Conservation (phyloP, 2,888 invertebrate species). For the Archips xylosteana region DNA sequence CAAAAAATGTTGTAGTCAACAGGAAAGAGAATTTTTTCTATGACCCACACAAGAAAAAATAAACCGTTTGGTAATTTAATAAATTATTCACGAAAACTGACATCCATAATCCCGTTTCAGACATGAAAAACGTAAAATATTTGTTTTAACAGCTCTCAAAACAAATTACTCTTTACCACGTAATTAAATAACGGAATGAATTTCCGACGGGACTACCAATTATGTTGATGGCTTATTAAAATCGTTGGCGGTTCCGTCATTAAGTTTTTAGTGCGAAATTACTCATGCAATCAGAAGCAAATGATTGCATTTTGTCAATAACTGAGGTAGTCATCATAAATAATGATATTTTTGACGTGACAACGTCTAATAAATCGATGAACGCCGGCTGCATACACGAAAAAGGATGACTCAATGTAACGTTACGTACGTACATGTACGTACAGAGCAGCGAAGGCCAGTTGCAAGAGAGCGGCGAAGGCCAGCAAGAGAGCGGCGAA, state of each 20-base stretch:
- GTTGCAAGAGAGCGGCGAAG: too few relatives aligned
- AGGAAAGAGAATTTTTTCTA: too few relatives aligned
- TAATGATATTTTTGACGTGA: too few relatives aligned
- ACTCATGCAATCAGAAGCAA: not conserved
- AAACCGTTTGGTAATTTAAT: too few relatives aligned
- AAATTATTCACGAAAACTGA: not conserved
- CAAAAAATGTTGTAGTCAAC: too few relatives aligned
- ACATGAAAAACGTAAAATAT: not conserved
- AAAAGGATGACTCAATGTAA: too few relatives aligned
- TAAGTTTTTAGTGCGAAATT: slow-evolving; percentile 14
- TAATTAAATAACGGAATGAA: slow-evolving; percentile 30
- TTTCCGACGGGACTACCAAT: slow-evolving; percentile 26
- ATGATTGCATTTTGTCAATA: not conserved
- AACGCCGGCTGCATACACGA: too few relatives aligned
- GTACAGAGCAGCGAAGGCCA: too few relatives aligned
- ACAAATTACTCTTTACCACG: slow-evolving; percentile 35
- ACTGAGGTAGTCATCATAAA: not conserved
- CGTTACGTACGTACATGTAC: too few relatives aligned
- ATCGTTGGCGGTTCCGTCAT: slow-evolving; percentile 34
- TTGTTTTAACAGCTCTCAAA: slow-evolving; percentile 15
- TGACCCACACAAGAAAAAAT: too few relatives aligned
- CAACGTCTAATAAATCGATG: too few relatives aligned
- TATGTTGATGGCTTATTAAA: slow-evolving; percentile 40
- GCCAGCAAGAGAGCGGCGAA: too few relatives aligned
- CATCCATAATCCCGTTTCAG: not conserved